phyloP scores from a whole-genome alignment of 2,888 invertebrate genomes.

The Chrysolina oricalcia region DNA sequence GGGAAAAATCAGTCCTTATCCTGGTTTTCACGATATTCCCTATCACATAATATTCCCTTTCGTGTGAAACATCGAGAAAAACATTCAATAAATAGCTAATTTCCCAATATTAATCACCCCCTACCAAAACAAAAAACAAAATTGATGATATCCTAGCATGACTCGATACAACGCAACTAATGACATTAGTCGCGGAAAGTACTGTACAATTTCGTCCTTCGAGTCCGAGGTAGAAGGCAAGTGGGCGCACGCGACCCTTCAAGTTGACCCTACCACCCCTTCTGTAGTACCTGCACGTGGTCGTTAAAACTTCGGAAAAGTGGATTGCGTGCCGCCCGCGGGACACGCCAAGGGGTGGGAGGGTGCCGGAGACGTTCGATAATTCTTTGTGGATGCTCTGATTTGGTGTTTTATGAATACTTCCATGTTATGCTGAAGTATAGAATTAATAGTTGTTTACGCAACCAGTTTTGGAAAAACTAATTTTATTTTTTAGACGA shows the following conservation, averaged over 20 bases:
- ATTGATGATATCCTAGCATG: not conserved
- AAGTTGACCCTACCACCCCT: conserved; percentile 41
- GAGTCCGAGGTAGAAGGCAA: conserved; percentile 22
- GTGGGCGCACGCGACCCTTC: conserved; percentile 44
- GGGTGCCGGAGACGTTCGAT: not conserved
- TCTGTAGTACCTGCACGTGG: conserved; percentile 52
- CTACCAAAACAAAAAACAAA: not conserved
- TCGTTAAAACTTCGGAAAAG: conserved; percentile 35
- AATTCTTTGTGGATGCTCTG: not conserved
- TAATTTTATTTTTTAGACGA: too few species aligned
- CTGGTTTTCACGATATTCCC: too few species aligned
- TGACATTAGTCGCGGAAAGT: not conserved
- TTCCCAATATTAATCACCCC: not conserved
- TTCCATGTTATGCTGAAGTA: too few species aligned
- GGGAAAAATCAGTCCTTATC: too few species aligned
- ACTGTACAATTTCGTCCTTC: not conserved
- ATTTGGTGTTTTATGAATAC: not conserved
- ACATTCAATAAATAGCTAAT: too few species aligned
- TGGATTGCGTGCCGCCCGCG: conserved; percentile 16
- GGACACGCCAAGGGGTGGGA: not conserved
- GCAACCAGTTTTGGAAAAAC: too few species aligned
- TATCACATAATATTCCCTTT: too few species aligned
- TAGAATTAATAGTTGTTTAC: too few species aligned
- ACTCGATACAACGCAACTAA: not conserved
- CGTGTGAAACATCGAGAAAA: too few species aligned